A percentile compares a stretch with the other conserved stretches of the same genome.
These are phyloP conservation scores for Brachionus paranguensis DNA, from an alignment of 1,140 invertebrate species.

Conservation along the genomic window DNA sequence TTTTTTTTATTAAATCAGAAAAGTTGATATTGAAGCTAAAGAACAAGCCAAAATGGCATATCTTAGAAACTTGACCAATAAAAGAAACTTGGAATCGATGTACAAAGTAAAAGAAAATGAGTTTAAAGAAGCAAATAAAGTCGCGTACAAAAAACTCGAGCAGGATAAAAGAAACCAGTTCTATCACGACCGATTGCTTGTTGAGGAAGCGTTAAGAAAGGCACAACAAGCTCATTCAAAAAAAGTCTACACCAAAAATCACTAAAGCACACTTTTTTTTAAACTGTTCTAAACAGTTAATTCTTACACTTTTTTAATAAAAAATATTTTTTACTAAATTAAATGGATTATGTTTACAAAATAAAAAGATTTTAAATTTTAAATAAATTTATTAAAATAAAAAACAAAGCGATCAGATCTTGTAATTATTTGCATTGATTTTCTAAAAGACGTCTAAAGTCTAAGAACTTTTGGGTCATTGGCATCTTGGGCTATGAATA, in stretches of 20 bases:
- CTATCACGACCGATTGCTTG: conserved; percentile 14
- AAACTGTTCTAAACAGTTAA: not conserved
- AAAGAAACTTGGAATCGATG: not conserved
- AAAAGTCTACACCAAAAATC: not conserved
- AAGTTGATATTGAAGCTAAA: conserved; percentile 29
- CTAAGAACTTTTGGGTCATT: not conserved
- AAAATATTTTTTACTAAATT: too few relatives aligned
- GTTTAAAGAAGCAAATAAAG: conserved; percentile 26
- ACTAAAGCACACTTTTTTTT: not conserved
- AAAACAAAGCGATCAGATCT: not conserved
- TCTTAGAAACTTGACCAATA: not conserved
- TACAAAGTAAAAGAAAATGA: conserved; percentile 1
- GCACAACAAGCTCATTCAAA: not conserved
- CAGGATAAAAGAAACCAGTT: not conserved
- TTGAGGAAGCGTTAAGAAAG: not conserved
- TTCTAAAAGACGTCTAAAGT: not conserved
- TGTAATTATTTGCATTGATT: not conserved
- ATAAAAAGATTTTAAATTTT: not conserved
- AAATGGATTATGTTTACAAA: not conserved
- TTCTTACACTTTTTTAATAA: not conserved
- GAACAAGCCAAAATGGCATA: conserved; percentile 3
- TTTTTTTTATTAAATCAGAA: not conserved
- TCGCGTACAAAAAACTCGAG: conserved; percentile 16
- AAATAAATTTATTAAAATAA: not conserved
- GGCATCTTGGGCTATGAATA: not conserved